Base-by-base conservation (phyloP, 2,797 vertebrate genomes). In the Chaunax sp. region DNA sequence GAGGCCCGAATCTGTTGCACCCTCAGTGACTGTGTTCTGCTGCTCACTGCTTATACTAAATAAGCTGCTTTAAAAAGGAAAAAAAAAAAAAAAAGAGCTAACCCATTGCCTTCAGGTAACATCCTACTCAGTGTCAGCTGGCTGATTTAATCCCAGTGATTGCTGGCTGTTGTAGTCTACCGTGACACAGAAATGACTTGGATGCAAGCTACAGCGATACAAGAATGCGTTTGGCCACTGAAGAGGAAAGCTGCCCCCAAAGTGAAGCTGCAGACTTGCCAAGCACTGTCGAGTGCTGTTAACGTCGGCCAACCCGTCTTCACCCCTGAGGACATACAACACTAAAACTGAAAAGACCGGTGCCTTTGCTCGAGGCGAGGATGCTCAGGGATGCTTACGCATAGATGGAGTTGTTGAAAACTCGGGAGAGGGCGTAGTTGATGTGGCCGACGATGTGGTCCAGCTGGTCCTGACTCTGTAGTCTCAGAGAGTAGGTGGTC, bases 321-420 rank as follows among this genome's bases (percentile, higher is more conserved):
- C 14, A 10, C 59, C 64, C 33, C 65, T 74, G 46, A 52, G 33
- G 30, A n/a, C 44, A 41, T 5, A 66, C 50, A 66, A 56, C 25
- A 53, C 22, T 59, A 61, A 72, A 45, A 61, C 41, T 50, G 28
- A 77, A 47, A n/a, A 68, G 62, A 51, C 60, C 28, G 2, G 19
- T 65, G 53, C 14, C 22, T 35, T n/a, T 3, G 54, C 63, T 57
- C 2, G 1, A 33, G 46, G 67, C 13, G 4, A 45, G 25, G 47
- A 20, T 7, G 60, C 25, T 49, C 15, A 1, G 49, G 2, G 50
- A 52, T 26, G 78, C 94, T 95, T 84, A 95, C 95, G 94, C 93
- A 62, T 93, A 94, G 70, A 94, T 90, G 25, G 95, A 95, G 90
- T 95, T 94, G 78, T 96, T 96, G 89, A 96, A 96, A 82, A 97